phyloP scores from a whole-genome alignment of 2,113 vertebrate genomes.

The Pionites leucogaster region DNA sequence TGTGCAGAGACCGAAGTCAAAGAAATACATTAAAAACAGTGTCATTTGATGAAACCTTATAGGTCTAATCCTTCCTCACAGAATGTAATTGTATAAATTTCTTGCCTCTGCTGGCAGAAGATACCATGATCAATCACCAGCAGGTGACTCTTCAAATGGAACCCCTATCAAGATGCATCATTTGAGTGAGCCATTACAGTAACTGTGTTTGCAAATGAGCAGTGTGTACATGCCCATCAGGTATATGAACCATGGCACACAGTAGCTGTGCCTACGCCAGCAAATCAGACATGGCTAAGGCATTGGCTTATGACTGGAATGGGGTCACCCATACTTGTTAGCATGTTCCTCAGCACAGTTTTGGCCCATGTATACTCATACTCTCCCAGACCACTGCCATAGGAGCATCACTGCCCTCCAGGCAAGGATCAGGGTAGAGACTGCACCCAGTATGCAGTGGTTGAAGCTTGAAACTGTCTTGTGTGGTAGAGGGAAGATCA shows the following conservation, averaged over 20 bases:
- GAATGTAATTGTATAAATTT: not conserved
- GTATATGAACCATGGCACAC: not conserved
- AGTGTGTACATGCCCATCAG: not conserved
- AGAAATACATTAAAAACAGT: not conserved
- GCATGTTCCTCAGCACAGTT: not conserved
- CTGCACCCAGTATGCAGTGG: not conserved
- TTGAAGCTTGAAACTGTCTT: not conserved
- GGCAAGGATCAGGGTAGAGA: not conserved
- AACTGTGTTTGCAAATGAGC: not conserved
- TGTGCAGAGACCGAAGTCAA: not conserved
- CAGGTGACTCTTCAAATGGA: not conserved
- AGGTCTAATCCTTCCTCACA: not conserved
- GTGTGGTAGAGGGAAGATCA: not conserved
- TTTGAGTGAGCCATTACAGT: not conserved
- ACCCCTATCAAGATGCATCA: not conserved
- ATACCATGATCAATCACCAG: not conserved
- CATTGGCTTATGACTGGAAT: not conserved
- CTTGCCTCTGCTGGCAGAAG: not conserved
- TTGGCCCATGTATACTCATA: not conserved
- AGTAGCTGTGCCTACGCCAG: not conserved
- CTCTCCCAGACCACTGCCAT: not conserved
- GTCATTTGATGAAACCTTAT: not conserved
- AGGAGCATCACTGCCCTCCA: not conserved
- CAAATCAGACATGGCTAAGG: not conserved
- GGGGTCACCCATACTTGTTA: not conserved